Percentiles rank a stretch among this genome's conserved stretches.
Evolutionary conservation across 2,113 vertebrate species (phyloP).

Genomic region (Aspiorhynchus laticeps): DNA sequence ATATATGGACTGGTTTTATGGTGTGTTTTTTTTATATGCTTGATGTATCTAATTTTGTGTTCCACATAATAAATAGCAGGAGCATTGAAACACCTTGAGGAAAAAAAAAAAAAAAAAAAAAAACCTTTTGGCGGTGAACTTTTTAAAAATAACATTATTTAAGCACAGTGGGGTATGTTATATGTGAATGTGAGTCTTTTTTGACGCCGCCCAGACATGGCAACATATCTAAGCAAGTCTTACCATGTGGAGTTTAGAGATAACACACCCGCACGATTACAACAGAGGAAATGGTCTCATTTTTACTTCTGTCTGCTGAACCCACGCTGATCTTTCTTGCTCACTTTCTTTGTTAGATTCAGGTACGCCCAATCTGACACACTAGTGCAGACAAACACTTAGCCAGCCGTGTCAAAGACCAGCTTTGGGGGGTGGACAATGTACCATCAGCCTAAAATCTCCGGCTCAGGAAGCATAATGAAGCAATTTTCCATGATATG

Average conservation of each 20-base stretch:
- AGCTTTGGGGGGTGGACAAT: background rate
- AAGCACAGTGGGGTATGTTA: background rate
- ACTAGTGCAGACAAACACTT: background rate
- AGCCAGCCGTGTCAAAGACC: background rate
- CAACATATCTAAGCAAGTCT: background rate
- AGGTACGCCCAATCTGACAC: background rate
- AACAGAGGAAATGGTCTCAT: conserved; percentile 21
- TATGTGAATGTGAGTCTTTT: background rate
- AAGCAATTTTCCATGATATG: conserved; percentile 42
- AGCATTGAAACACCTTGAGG: background rate
- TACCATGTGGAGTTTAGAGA: conserved; percentile 48
- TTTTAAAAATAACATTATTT: background rate
- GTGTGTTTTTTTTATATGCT: background rate
- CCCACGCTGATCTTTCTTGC: background rate
- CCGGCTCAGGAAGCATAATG: conserved; percentile 2
- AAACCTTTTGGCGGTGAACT: background rate
- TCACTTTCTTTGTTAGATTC: background rate
- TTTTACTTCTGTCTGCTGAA: background rate
- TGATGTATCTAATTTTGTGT: background rate
- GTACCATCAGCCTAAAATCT: background rate
- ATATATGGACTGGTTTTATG: background rate
- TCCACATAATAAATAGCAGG: background rate
- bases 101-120: too few relatives aligned
- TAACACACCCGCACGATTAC: conserved; percentile 36
- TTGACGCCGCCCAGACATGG: background rate